A percentile compares a stretch with the other conserved stretches of the same genome.
phyloP scores from a whole-genome alignment of 2,113 vertebrate species.

The Rattus rattus region DNA sequence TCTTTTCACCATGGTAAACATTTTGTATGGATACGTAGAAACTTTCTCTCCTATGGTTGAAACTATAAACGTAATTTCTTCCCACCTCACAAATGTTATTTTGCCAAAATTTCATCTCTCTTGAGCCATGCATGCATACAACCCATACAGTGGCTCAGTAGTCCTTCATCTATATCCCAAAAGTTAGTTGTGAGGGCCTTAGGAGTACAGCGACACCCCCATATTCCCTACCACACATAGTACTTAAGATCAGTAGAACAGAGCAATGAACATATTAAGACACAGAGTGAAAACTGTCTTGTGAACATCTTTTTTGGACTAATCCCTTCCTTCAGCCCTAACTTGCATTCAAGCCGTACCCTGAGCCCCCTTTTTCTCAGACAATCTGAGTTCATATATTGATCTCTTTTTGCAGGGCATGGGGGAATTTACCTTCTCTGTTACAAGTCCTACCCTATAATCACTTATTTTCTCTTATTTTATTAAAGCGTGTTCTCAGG shows the following conservation, averaged over 20 bases:
- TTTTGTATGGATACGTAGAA: not conserved
- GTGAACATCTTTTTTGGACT: not conserved
- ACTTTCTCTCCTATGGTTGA: not conserved
- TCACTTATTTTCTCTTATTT: not conserved
- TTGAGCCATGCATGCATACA: no score
- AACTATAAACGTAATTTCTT: not conserved
- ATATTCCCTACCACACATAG: not conserved
- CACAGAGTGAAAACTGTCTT: not conserved
- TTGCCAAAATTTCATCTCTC: not conserved
- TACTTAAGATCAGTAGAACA: not conserved
- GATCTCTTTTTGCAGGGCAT: not conserved
- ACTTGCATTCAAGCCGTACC: not conserved
- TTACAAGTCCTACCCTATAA: not conserved
- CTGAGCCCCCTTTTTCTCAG: not conserved
- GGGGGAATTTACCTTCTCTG: not conserved
- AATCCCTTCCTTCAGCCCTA: not conserved
- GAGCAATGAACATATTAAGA: not conserved
- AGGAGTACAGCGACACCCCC: not conserved
- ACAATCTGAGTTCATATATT: not conserved
- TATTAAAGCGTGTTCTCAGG: not conserved
- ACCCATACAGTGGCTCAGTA: no score
- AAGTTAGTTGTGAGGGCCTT: not conserved
- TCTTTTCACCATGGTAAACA: not conserved
- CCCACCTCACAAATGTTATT: not conserved
- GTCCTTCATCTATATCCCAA: not conserved